Base-by-base conservation (phyloP, 2,888 invertebrate genomes). In the Calameuta idolon region DNA sequence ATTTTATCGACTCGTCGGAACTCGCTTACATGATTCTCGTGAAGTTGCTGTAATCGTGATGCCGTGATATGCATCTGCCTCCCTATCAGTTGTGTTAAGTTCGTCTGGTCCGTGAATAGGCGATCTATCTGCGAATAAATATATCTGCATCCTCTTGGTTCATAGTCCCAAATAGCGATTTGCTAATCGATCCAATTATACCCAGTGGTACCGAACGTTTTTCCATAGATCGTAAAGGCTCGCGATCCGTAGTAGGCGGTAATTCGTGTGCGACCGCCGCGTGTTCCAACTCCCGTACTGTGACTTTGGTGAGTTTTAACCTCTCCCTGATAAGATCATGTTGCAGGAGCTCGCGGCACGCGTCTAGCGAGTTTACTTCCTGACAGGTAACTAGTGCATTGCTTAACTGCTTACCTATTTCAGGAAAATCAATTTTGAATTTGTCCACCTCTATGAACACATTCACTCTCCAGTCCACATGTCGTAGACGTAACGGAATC, bases 51-150 rank as follows among this genome's bases (percentile, higher is more conserved):
- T 0, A 78, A 9, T 1, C 34, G 34, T 1, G 34, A 34, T 34
- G 34, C 34, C 34, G 34, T 34, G 34, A 34, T 34, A 11, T 75
- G 75, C 75, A 73, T 68, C 12, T 75, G 73, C 12, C 31, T 34
- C 1, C 73, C 78, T 0, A 78, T 75, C 9, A 78, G n/a, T 15
- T 55, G 73, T 1, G 78, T 78, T 3, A 78, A 11, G 15, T 78
- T 78, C 0, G 78, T n/a, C 15, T 76, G 75, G 12, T 75, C 78
- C 37, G 73, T 23, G 15, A 75, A 78, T 35, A 78, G 40, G 1
- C 69, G 31, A 9, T 78, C 78, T 31, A 75, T 78, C 35, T 78
- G 78, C 0, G 4, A 9, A 12, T 78, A 74, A 1, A 75, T 73
- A 12, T 78, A 75, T 12, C 78, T 5, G 76, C 69, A 15, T 75